Evolutionary conservation across 2,797 vertebrate species (phyloP).

Genomic region (Meda fulgida): DNA sequence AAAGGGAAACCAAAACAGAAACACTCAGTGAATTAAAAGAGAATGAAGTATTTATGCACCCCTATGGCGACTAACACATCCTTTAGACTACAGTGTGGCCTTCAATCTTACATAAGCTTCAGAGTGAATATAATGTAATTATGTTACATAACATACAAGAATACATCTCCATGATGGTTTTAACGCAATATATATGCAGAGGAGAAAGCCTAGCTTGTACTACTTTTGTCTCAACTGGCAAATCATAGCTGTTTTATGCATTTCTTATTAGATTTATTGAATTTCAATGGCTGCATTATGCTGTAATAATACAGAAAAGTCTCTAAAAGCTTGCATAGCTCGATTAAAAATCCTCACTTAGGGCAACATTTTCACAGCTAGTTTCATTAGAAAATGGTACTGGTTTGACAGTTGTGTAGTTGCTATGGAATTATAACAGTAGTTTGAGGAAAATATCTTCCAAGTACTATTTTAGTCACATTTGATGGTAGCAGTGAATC

Average conservation of each 20-base stretch:
- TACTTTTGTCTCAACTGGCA: conserved; percentile 18
- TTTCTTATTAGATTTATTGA: conserved; percentile 16
- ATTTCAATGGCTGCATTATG: background rate
- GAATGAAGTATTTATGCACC: background rate
- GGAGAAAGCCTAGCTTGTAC: background rate
- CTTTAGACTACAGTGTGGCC: conserved; percentile 12
- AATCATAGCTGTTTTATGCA: background rate
- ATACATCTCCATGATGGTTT: conserved; percentile 28
- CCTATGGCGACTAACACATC: conserved; percentile 10
- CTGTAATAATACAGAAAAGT: background rate
- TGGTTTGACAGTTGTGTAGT: background rate
- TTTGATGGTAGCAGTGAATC: background rate
- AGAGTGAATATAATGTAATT: conserved; percentile 38
- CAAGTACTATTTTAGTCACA: background rate
- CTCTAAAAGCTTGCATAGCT: background rate
- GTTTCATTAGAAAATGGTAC: conserved; percentile 15
- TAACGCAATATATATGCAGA: conserved; percentile 7
- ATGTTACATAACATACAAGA: conserved; percentile 46
- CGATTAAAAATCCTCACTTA: conserved; percentile 23
- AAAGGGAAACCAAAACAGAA: background rate
- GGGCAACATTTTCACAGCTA: background rate
- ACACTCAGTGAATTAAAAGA: background rate
- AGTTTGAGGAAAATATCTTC: background rate
- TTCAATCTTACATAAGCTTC: conserved; percentile 40
- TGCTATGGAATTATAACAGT: background rate